These are phyloP conservation scores for Actinopyga echinites DNA, from an alignment of 53 echinoderm and acorn worm genomes.

Conservation along the genomic window DNA sequence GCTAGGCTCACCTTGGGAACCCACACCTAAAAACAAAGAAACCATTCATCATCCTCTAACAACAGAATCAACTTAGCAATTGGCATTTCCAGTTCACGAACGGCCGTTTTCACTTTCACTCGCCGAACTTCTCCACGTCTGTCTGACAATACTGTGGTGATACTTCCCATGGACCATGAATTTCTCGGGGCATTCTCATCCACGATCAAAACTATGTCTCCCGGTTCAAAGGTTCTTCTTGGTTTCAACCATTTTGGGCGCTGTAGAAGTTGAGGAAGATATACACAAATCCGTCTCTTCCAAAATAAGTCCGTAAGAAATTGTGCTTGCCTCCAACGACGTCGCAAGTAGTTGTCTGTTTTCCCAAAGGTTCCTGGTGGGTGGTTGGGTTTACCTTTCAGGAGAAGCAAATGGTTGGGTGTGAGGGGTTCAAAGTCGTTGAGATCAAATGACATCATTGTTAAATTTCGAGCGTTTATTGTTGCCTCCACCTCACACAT, in stretches of 20 bases:
- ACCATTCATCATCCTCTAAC: not conserved
- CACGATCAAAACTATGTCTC: not conserved
- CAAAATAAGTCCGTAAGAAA: conserved; percentile 47
- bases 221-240: not conserved
- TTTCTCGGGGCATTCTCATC: not conserved
- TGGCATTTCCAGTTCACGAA: not conserved
- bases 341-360: conserved; percentile 17
- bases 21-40: not conserved
- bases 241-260: not conserved
- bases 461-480: conserved; percentile 39
- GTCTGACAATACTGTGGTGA: not conserved
- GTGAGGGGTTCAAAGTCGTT: conserved; percentile 35
- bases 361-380: conserved; percentile 38
- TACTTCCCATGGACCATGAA: not conserved
- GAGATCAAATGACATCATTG: conserved; percentile 29
- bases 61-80: not conserved
- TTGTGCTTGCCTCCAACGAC: conserved; percentile 50
- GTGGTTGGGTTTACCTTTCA: not conserved
- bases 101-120: not conserved
- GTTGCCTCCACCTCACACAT: conserved; percentile 58
- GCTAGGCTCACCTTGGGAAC: no score
- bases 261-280: conserved; percentile 32
- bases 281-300: conserved; percentile 44
- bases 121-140: not conserved
- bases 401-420: conserved; percentile 37